These are phyloP conservation scores for Uromys caudimaculatus DNA, from an alignment of 2,797 vertebrate genomes.

Conservation along the genomic window DNA sequence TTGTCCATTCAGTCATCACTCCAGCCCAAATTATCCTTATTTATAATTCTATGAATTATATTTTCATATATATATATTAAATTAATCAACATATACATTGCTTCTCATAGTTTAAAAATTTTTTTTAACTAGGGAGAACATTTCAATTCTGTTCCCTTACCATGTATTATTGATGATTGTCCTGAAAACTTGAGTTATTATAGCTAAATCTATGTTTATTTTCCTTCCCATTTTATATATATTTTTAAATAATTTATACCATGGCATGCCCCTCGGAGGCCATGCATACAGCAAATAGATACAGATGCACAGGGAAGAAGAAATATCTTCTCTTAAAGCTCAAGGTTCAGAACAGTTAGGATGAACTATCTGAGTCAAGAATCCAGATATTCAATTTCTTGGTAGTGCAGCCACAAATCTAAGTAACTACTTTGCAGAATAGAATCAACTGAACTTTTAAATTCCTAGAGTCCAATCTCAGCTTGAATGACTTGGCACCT, in stretches of 20 bases:
- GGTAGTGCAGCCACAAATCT: not conserved
- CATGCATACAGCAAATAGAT: not conserved
- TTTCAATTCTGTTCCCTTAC: not conserved
- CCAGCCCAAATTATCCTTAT: not conserved
- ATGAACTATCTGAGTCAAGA: not conserved
- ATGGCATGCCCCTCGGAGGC: not conserved
- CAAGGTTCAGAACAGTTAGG: conserved; percentile 23
- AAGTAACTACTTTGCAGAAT: conserved; percentile 52
- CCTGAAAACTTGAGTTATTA: not conserved
- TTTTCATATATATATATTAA: not conserved
- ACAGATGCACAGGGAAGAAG: not conserved
- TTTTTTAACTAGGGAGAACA: not conserved
- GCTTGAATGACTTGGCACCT: not conserved
- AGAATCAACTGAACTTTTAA: not conserved
- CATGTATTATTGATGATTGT: not conserved
- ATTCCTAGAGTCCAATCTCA: not conserved
- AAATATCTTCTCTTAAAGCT: not conserved
- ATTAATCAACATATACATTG: not conserved
- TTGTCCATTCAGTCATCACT: not conserved
- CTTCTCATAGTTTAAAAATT: not conserved
- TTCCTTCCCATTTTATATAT: not conserved
- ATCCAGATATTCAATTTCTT: conserved; percentile 60
- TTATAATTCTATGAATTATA: not conserved
- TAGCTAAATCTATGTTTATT: not conserved
- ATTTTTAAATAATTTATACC: conserved; percentile 8